Percentiles rank a stretch among this genome's conserved stretches.
These are phyloP conservation scores for Gila orcuttii DNA, from an alignment of 2,113 vertebrate species.

Conservation along the genomic window DNA sequence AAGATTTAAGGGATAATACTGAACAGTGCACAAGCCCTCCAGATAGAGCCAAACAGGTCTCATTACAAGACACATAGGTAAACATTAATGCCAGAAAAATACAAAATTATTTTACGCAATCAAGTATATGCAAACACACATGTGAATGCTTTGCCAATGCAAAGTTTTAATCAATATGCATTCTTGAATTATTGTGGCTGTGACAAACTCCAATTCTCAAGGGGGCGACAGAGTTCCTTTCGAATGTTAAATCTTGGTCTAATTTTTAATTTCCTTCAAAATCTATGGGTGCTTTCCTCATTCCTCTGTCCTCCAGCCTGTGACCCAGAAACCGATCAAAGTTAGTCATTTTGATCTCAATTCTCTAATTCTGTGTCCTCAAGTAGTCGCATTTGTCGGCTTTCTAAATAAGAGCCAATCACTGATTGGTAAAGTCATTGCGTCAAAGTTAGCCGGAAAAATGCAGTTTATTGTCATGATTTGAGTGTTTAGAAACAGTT, in stretches of 20 bases:
- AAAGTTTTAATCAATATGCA: background rate
- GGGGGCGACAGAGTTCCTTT: background rate
- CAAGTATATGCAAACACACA: background rate
- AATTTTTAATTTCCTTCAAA: background rate
- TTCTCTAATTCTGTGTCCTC: no score
- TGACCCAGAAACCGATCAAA: no score
- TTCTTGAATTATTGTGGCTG: background rate
- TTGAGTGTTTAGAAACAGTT: no score
- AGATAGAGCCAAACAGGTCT: background rate
- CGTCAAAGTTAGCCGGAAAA: no score
- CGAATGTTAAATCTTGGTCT: background rate
- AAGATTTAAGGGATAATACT: background rate
- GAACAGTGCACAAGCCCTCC: background rate
- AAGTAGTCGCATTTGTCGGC: no score
- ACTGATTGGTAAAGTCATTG: no score
- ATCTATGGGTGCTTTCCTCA: background rate
- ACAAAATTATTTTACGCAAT: background rate
- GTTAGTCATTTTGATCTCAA: no score
- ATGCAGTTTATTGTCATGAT: no score
- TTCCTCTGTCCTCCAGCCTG: no score
- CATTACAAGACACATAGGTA: background rate
- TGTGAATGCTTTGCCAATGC: background rate
- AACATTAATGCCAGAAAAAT: background rate
- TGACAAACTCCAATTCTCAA: background rate
- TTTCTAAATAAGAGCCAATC: no score